Evolutionary conservation across 2,888 invertebrate species (phyloP).

Genomic region (Agriopis leucophaearia): DNA sequence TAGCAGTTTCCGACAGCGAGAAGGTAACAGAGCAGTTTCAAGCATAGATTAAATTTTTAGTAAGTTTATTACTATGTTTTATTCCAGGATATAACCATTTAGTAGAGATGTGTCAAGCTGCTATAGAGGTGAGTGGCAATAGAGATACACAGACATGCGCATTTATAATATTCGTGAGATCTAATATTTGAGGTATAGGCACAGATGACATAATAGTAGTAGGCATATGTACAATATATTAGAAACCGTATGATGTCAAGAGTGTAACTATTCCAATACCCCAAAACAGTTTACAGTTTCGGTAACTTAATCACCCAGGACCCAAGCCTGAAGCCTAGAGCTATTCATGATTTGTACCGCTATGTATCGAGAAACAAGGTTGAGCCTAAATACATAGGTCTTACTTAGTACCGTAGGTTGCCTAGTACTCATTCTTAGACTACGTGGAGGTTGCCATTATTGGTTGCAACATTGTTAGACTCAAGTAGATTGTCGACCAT

Average conservation of each 20-base stretch:
- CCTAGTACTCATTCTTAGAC: background rate
- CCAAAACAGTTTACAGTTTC: slow-evolving; percentile 13
- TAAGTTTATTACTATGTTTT: too few species aligned
- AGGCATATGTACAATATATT: too few species aligned
- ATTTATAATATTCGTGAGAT: background rate
- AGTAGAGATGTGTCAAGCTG: too few species aligned
- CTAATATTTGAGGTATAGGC: background rate
- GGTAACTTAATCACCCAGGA: background rate
- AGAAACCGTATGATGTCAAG: background rate
- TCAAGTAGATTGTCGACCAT: background rate
- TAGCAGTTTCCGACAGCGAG: too few species aligned
- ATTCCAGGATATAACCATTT: too few species aligned
- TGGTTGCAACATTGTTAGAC: background rate
- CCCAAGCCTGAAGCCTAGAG: slow-evolving; percentile 6
- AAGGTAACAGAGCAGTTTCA: too few species aligned
- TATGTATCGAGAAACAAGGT: background rate
- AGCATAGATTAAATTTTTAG: too few species aligned
- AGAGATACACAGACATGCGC: too few species aligned
- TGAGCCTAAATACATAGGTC: slow-evolving; percentile 1
- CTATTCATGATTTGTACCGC: background rate
- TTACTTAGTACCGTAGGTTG: background rate
- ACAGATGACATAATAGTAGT: too few species aligned
- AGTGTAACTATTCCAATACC: slow-evolving; percentile 18
- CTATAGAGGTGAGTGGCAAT: too few species aligned
- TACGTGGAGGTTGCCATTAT: background rate